A percentile compares a stretch with the other conserved stretches of the same genome.
These are phyloP conservation scores for Pseudomyrmex dendroicus DNA, from an alignment of 1,140 invertebrate genomes.

Conservation along the genomic window DNA sequence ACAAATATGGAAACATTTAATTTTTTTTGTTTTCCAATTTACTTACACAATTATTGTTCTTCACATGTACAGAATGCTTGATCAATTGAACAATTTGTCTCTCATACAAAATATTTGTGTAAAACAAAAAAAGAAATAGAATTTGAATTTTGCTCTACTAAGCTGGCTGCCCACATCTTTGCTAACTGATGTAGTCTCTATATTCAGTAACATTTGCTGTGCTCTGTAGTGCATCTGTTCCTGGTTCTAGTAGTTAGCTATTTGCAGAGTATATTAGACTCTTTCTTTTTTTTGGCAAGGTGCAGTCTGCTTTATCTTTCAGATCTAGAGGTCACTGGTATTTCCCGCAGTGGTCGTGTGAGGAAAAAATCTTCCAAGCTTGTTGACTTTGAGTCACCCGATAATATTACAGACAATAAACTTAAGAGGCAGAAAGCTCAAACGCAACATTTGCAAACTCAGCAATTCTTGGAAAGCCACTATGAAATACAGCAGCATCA, in stretches of 20 bases:
- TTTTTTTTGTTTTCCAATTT: conserved; percentile 24
- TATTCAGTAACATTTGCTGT: conserved; percentile 23
- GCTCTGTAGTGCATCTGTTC: conserved; percentile 37
- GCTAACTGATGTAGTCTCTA: conserved; percentile 38
- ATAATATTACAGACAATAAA: conserved; percentile 87
- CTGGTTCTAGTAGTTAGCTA: conserved; percentile 70
- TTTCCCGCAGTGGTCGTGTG: conserved; percentile 94
- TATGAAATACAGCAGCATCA: conserved; percentile 78
- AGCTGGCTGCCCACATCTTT: conserved; percentile 42
- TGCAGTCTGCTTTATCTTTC: conserved; percentile 80
- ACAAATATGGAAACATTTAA: conserved; percentile 24
- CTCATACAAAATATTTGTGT: background rate
- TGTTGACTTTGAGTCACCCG: conserved; percentile 95
- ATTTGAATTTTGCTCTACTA: conserved; percentile 17
- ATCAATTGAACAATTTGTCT: conserved; percentile 30
- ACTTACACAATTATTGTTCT: background rate
- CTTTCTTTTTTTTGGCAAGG: conserved; percentile 79
- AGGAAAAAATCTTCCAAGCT: conserved; percentile 97
- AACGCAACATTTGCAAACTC: conserved; percentile 79
- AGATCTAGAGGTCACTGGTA: conserved; percentile 93
- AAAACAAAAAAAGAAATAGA: conserved; percentile 1
- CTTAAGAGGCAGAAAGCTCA: conserved; percentile 81
- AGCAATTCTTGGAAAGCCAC: conserved; percentile 79
- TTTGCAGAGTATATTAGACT: conserved; percentile 73
- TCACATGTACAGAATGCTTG: background rate